phyloP scores from a whole-genome alignment of 2,888 invertebrate species.

The Periphyllus acericola region DNA sequence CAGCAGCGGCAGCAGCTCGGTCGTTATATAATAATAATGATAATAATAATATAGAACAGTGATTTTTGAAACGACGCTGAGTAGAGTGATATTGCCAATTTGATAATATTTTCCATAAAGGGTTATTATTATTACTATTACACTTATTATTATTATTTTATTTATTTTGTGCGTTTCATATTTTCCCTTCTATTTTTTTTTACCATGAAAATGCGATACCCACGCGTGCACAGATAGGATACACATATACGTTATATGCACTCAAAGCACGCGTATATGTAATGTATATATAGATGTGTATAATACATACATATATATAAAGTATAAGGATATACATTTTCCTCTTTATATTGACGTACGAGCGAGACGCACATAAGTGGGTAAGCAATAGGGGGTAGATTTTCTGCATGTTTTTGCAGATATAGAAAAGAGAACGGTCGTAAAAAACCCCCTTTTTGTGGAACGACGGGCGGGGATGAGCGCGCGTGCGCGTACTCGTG shows the following conservation, averaged over 20 bases:
- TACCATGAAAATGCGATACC: constrained; percentile 35
- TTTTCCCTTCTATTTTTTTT: constrained; percentile 7
- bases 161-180: constrained; percentile 25
- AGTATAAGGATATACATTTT: constrained; percentile 54
- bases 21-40: neutral
- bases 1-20: neutral
- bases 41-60: neutral
- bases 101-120: constrained; percentile 45
- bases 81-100: constrained; percentile 38
- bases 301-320: constrained; percentile 5
- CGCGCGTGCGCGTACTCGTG: constrained; percentile 12
- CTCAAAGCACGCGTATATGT: neutral
- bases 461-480: neutral
- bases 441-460: constrained; percentile 36
- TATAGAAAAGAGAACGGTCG: constrained; percentile 57
- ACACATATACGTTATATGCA: neutral
- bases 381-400: constrained; percentile 60
- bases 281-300: constrained; percentile 1
- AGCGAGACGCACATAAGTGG: constrained; percentile 54
- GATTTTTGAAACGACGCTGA: constrained; percentile 23
- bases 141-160: constrained; percentile 15
- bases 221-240: neutral
- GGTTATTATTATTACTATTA: constrained; percentile 37
- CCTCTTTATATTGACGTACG: constrained; percentile 56
- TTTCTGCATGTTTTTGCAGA: constrained; percentile 57